Conservation (phyloP, 2,797 vertebrate species). For the Novumbra hubbsi region DNA sequence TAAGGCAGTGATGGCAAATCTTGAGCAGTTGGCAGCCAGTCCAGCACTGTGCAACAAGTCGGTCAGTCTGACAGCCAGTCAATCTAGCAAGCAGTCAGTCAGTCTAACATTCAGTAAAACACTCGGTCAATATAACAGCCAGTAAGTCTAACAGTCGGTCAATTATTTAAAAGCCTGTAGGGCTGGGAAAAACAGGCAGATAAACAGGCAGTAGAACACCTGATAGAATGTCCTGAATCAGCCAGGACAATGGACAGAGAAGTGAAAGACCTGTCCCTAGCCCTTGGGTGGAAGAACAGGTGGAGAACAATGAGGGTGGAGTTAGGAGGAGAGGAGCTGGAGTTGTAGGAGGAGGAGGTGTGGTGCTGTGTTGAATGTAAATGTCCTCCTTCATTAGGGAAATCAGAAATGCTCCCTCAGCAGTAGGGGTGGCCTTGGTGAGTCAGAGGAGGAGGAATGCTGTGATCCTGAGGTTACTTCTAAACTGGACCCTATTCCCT, state of each 20-base stretch:
- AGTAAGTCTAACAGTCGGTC: background rate
- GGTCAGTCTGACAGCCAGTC: too few relatives aligned
- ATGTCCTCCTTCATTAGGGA: slow-evolving; percentile 21
- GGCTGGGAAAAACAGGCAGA: too few relatives aligned
- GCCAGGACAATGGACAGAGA: background rate
- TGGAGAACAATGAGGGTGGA: background rate
- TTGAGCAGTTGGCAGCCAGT: too few relatives aligned
- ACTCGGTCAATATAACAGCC: too few relatives aligned
- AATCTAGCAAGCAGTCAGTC: too few relatives aligned
- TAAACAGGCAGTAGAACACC: background rate
- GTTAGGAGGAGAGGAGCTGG: background rate
- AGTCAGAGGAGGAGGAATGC: background rate
- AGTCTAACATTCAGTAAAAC: too few relatives aligned
- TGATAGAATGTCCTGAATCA: background rate
- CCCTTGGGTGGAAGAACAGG: background rate
- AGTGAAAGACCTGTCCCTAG: background rate
- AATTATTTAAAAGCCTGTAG: too few relatives aligned
- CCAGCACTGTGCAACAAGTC: too few relatives aligned
- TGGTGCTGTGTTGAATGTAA: slow-evolving; percentile 21
- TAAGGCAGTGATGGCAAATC: too few relatives aligned
- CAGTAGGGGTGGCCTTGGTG: slow-evolving; percentile 15
- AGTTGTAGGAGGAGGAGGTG: background rate
- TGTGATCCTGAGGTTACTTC: too few relatives aligned
- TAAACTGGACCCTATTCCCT: too few relatives aligned
- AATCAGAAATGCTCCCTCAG: slow-evolving; percentile 33